These are phyloP conservation scores for Leptonema lineaticorne DNA, from an alignment of 1,140 invertebrate species.

Conservation along the genomic window DNA sequence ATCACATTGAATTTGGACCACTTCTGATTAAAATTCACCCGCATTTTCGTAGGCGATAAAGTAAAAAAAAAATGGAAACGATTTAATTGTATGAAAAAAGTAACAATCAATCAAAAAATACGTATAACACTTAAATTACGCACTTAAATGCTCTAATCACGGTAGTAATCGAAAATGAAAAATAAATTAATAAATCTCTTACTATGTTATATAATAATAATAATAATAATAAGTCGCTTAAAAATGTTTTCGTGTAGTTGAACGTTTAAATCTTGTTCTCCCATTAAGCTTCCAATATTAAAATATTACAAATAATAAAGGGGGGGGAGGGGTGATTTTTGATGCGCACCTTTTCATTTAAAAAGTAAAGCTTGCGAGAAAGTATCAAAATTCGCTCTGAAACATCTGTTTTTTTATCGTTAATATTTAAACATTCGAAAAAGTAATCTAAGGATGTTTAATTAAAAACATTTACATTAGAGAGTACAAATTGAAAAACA, in stretches of 20 bases:
- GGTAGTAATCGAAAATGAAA: not conserved
- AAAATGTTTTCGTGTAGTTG: not conserved
- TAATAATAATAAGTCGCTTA: slow-evolving; percentile 11
- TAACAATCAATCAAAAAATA: no score
- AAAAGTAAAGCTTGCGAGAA: not conserved
- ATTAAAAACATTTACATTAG: no score
- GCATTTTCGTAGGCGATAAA: no score
- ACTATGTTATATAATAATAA: no score
- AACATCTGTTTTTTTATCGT: not conserved
- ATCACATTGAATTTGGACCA: no score
- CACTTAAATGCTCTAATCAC: slow-evolving; percentile 17
- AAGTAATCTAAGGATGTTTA: no score
- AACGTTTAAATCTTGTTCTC: not conserved
- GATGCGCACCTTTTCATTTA: not conserved
- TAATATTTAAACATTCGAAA: no score
- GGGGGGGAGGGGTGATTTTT: not conserved
- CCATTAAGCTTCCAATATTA: not conserved
- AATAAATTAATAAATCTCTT: not conserved
- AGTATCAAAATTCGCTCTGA: not conserved
- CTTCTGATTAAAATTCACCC: no score
- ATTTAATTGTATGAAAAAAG: no score
- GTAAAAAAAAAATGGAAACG: no score
- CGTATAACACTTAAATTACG: not conserved
- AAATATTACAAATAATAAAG: not conserved
- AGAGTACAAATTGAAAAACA: no score